Base-by-base conservation (phyloP, 2,888 invertebrate genomes). In the Callimorpha dominula region DNA sequence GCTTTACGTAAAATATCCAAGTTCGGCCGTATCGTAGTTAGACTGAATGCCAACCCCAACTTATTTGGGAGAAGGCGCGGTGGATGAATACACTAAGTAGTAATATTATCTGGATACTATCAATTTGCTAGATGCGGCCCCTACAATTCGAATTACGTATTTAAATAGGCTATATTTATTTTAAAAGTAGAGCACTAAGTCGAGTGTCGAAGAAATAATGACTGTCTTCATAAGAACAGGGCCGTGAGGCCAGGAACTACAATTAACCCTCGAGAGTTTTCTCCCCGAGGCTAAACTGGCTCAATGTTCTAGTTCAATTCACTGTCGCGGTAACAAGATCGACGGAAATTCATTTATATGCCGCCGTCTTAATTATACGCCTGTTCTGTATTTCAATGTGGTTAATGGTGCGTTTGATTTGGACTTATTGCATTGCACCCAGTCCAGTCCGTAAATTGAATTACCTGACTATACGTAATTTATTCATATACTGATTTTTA, bases 271-370 rank as follows among this genome's bases (percentile, higher is more conserved):
- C 78, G 73, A 76, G 78, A 75, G 77, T 77, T 79, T 81, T 83
- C 81, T 80, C 79, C 85, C 81, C 68, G 81, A 78, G 81, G 81
- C 84, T 75, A 63, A 80, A 46, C 68, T 70, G 72, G 72, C 79
- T 82, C 83, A 85, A 87, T 86, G 84, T 86, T 85, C 83, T 85
- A 85, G 84, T 82, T 86, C 85, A 86, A 85, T 88, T 86, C 82
- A 82, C 81, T 80, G 83, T 74, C 83, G 72, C 74, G 70, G 64
- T 74, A 74, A 76, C 62, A 77, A 74, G 60, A 73, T 72, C 74
- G 73, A 78, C 79, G 77, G 82, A 79, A 85, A 81, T 83, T 83
- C 81, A 82, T 84, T 85, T 82, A 77, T 81, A 68, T 75, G 73
- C 78, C 71, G 77, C 80, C 82, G 75, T 81, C 80, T 75, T 77